Conservation (phyloP, 1,140 invertebrate species). For the Lucilia cuprina region DNA sequence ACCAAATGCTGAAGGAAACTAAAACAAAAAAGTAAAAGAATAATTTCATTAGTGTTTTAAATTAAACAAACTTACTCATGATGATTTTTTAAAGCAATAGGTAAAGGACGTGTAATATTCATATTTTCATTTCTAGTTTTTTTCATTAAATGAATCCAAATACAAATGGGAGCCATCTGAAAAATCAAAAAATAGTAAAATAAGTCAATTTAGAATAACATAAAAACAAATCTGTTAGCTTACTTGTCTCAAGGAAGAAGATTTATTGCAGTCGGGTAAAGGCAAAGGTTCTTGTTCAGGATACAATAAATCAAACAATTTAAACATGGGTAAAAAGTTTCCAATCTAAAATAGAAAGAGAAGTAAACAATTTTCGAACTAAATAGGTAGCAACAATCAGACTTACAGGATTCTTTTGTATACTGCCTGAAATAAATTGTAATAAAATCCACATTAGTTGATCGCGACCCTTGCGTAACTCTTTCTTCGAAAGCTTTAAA, state of each 20-base stretch:
- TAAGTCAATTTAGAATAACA: neutral
- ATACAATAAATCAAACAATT: slow-evolving; percentile 91
- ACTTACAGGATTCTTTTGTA: slow-evolving; percentile 88
- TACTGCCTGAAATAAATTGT: slow-evolving; percentile 96
- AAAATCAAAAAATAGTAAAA: neutral
- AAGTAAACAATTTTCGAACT: neutral
- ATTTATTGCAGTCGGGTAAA: slow-evolving; percentile 87
- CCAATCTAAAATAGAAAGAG: slow-evolving; percentile 67
- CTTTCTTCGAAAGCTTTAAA: slow-evolving; percentile 78
- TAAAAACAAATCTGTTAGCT: neutral
- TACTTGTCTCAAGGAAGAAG: slow-evolving; percentile 82
- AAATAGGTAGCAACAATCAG: slow-evolving; percentile 28
- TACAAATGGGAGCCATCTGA: slow-evolving; percentile 88
- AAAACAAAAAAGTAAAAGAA: slow-evolving; percentile 29
- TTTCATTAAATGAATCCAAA: slow-evolving; percentile 95
- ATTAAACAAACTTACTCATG: slow-evolving; percentile 71
- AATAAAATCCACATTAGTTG: slow-evolving; percentile 97
- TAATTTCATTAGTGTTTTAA: too few species aligned
- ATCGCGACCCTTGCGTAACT: slow-evolving; percentile 88
- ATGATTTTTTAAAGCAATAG: slow-evolving; percentile 83
- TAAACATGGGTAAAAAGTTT: slow-evolving; percentile 90
- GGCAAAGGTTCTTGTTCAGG: slow-evolving; percentile 89
- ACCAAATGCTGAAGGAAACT: slow-evolving; percentile 85
- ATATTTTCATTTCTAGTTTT: slow-evolving; percentile 87
- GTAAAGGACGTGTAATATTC: slow-evolving; percentile 80